phyloP scores from a whole-genome alignment of 2,888 invertebrate genomes.

The Troglohyphantes excavatus region DNA sequence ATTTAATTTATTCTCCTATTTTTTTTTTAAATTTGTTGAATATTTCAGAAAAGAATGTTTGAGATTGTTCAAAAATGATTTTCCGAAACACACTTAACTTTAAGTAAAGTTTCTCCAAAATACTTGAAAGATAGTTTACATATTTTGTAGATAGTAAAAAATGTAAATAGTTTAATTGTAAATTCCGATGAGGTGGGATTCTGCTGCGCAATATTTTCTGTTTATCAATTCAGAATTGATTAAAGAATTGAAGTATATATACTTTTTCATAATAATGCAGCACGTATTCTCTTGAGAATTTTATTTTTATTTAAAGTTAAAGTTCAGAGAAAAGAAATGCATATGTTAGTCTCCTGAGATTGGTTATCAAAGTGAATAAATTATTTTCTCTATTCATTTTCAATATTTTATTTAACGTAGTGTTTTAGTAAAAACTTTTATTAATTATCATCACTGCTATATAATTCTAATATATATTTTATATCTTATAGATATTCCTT shows the following conservation, averaged over 20 bases:
- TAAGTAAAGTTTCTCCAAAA: neutral
- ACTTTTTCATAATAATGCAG: neutral
- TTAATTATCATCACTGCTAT: too few relatives aligned
- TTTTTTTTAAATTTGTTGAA: neutral
- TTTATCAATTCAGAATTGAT: neutral
- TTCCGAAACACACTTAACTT: neutral
- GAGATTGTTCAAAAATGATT: neutral
- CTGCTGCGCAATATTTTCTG: neutral
- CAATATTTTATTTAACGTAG: neutral
- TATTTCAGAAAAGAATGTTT: neutral
- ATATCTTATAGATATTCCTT: too few relatives aligned
- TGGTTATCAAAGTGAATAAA: neutral
- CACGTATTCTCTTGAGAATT: neutral
- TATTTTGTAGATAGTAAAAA: conserved; percentile 4
- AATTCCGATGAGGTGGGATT: neutral
- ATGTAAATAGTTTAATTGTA: conserved; percentile 19
- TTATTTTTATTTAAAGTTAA: neutral
- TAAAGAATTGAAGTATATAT: neutral
- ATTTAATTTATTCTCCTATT: neutral
- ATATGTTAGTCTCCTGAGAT: neutral
- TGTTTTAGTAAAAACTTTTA: neutral
- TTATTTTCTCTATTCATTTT: neutral
- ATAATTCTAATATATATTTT: too few relatives aligned
- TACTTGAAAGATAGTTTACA: neutral
- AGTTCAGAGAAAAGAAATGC: neutral